Evolutionary conservation across 2,888 invertebrate genomes (phyloP).

Genomic region (Drosophila kokeensis): DNA sequence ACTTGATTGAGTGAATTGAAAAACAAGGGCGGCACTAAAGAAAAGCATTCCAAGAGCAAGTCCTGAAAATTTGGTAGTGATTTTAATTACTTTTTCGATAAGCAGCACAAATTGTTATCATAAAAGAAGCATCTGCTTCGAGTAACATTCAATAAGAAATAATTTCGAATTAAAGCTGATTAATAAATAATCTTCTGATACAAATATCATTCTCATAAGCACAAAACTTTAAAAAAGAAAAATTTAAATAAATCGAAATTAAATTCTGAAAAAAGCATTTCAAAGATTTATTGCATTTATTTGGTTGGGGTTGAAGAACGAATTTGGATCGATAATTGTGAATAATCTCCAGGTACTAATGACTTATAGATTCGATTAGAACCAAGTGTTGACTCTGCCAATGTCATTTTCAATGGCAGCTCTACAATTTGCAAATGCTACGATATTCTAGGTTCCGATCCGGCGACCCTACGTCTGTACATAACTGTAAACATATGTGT

Average conservation of each 20-base stretch:
- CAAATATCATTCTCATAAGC: background rate
- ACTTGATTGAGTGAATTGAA: constrained; percentile 57
- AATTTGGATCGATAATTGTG: background rate
- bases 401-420: no score
- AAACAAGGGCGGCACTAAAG: constrained; percentile 7
- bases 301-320: background rate
- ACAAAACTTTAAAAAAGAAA: background rate
- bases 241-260: background rate
- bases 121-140: background rate
- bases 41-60: constrained; percentile 14
- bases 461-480: background rate
- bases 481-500: background rate
- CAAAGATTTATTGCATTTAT: background rate
- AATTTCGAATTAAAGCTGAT: background rate
- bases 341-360: background rate
- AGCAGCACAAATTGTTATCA: background rate
- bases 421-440: background rate
- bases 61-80: constrained; percentile 4
- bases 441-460: background rate
- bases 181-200: background rate
- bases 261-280: background rate
- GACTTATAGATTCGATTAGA: background rate
- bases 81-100: constrained; percentile 3
- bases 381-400: background rate
- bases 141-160: background rate